Evolutionary conservation across 2,888 invertebrate species (phyloP).

Genomic region (Tromatobia lineatoria): DNA sequence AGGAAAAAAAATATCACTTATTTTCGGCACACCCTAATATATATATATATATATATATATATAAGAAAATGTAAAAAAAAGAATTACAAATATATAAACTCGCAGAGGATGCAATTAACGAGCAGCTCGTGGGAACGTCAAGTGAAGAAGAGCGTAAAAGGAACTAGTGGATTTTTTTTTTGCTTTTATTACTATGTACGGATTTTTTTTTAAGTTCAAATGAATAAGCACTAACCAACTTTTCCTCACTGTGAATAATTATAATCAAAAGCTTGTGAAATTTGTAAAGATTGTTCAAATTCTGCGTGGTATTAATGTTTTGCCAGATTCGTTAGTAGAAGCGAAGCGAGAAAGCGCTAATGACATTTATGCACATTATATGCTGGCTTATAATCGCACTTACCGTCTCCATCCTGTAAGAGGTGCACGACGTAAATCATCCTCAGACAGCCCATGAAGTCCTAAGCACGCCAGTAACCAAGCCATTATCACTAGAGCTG

Average conservation of each 20-base stretch:
- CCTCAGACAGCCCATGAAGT: conserved; percentile 92
- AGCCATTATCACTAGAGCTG: conserved; percentile 91
- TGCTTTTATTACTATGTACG: neutral
- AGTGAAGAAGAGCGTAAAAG: neutral
- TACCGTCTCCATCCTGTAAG: conserved; percentile 97
- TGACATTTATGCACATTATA: conserved; percentile 9
- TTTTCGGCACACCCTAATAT: too few relatives aligned
- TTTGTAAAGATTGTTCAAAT: neutral
- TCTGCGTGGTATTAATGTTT: neutral
- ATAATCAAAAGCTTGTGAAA: neutral
- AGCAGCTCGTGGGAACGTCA: neutral
- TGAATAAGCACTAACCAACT: neutral
- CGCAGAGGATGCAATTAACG: neutral
- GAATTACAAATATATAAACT: neutral
- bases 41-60: too few relatives aligned
- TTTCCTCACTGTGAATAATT: neutral
- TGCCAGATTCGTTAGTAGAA: neutral
- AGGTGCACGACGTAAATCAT: conserved; percentile 92
- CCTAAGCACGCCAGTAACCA: conserved; percentile 95
- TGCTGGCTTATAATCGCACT: conserved; percentile 75
- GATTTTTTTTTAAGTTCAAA: neutral
- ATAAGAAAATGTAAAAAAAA: neutral
- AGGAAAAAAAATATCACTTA: too few relatives aligned
- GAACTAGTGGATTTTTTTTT: neutral
- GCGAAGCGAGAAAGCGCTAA: conserved; percentile 41